Percentiles rank a stretch among this genome's conserved stretches.
These are phyloP conservation scores for Scomber scombrus DNA, from an alignment of 2,113 vertebrate species.

Conservation along the genomic window DNA sequence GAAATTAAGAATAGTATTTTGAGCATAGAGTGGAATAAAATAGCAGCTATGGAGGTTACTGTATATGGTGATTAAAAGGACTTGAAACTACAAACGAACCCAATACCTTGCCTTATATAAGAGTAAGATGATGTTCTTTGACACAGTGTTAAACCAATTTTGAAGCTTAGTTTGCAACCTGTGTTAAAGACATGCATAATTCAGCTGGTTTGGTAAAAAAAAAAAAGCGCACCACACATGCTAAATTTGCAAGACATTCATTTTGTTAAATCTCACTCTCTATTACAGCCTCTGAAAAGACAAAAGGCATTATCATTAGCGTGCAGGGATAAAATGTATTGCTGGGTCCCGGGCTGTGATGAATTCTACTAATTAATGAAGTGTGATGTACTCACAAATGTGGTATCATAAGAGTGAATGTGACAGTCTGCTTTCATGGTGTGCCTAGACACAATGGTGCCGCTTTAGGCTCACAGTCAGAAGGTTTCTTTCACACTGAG, in stretches of 20 bases:
- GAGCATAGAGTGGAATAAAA: not conserved
- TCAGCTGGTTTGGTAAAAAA: slow-evolving; percentile 13
- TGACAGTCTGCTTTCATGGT: slow-evolving; percentile 34
- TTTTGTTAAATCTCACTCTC: slow-evolving; percentile 46
- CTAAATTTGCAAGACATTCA: slow-evolving; percentile 35
- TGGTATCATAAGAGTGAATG: slow-evolving; percentile 39
- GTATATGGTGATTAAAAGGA: not conserved
- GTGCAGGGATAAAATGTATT: slow-evolving; percentile 37
- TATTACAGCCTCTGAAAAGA: slow-evolving; percentile 38
- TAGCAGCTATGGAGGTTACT: not conserved
- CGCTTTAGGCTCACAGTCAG: not conserved
- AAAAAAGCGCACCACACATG: not conserved
- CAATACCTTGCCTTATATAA: not conserved
- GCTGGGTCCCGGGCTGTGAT: slow-evolving; percentile 42
- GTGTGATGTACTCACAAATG: slow-evolving; percentile 55
- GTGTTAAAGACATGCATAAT: slow-evolving; percentile 1
- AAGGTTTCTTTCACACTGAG: not conserved
- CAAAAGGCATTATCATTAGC: slow-evolving; percentile 58
- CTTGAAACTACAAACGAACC: slow-evolving; percentile 21
- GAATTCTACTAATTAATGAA: slow-evolving; percentile 66
- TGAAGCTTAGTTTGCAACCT: not conserved
- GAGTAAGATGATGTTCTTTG: slow-evolving; percentile 11
- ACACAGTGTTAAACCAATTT: slow-evolving; percentile 31
- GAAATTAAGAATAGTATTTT: not conserved
- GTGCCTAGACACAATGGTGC: not conserved